phyloP scores from a whole-genome alignment of 2,888 invertebrate species.

The Trilocha varians region DNA sequence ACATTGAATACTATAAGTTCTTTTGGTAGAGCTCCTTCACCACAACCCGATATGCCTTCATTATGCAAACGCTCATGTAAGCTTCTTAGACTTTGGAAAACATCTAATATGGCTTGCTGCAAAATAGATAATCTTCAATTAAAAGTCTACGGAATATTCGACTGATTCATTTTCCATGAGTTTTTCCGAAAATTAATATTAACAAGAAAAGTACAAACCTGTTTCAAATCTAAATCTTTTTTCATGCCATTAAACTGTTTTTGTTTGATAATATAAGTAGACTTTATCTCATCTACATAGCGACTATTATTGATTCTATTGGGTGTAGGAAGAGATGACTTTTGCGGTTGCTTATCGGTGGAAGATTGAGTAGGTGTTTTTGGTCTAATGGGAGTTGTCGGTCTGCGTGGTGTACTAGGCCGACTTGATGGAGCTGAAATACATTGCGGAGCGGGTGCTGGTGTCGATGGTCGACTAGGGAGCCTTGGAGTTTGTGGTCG shows the following conservation, averaged over 20 bases:
- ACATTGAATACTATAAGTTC: conserved; percentile 58
- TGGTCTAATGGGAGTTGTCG: conserved; percentile 18
- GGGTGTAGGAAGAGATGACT: conserved; percentile 12
- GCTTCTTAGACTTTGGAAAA: conserved; percentile 39
- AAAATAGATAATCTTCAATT: too few relatives aligned
- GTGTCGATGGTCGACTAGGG: conserved; percentile 37
- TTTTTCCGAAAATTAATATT: too few relatives aligned
- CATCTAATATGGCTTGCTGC: conserved; percentile 52
- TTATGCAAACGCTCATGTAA: conserved; percentile 44
- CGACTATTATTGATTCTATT: conserved; percentile 13
- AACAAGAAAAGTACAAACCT: conserved; percentile 26
- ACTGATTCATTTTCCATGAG: too few relatives aligned
- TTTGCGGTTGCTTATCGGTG: conserved; percentile 7
- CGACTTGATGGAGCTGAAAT: conserved; percentile 28
- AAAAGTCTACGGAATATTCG: too few relatives aligned
- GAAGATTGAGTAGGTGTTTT: conserved; percentile 22
- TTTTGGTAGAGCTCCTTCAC: conserved; percentile 32
- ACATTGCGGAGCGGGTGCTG: conserved; percentile 20
- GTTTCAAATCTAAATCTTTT: conserved; percentile 61
- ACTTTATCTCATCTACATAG: conserved; percentile 38
- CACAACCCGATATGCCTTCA: conserved; percentile 37
- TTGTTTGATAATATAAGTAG: conserved; percentile 33
- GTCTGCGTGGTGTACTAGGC: conserved; percentile 37
- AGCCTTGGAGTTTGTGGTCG: conserved; percentile 40
- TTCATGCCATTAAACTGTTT: conserved; percentile 49